Evolutionary conservation across 2,113 vertebrate species (phyloP), one percentile per base, ranked within the genome.

Genomic region (Hypocryptadius cinnamomeus): DNA sequence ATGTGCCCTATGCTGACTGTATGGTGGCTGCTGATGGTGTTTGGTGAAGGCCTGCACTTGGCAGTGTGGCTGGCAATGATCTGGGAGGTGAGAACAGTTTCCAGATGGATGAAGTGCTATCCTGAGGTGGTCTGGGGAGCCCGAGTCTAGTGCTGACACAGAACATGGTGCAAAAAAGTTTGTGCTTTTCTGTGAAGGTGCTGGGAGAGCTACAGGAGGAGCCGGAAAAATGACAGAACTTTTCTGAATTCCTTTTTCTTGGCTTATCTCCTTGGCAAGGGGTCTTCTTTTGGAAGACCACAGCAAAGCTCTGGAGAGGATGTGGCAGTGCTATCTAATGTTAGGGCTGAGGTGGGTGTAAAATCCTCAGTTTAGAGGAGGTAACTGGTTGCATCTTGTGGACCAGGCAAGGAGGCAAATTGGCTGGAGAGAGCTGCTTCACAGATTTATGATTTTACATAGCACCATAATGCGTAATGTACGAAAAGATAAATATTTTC

Each of bases 401-500:
- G 78, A 84, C 83, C 60, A 83, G 33, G n/a, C 65, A n/a, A 95
- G 40, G 50, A 94, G 57, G 56, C 57, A 79, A 90, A 48, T 90
- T 91, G 76, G 74, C 82, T 93, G 91, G 93, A 95, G 77, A 85
- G 85, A 94, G 80, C 79, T 6, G 9, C 85, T 96, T 64, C 81
- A 84, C 88, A 94, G 85, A 88, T 93, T 96, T 95, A 54, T 59
- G 81, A 87, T 93, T 96, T 95, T 90, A 73, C 71, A 90, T 80
- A 30, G 70, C 92, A 53, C 90, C 57, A 69, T 56, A 96, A 94
- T 89, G 93, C 89, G 28, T 81, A 90, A 79, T 85, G 79, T 71
- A 95, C 33, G 14, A 96, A 93, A 93, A 93, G 86, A 96, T 94
- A 96, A 94, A 96, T 96, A 92, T 79, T 97, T 97, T 97, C 97